A percentile compares a stretch with the other conserved stretches of the same genome.
Conservation (phyloP, 1,140 invertebrate species). For the Lysiphlebus fabarum region DNA sequence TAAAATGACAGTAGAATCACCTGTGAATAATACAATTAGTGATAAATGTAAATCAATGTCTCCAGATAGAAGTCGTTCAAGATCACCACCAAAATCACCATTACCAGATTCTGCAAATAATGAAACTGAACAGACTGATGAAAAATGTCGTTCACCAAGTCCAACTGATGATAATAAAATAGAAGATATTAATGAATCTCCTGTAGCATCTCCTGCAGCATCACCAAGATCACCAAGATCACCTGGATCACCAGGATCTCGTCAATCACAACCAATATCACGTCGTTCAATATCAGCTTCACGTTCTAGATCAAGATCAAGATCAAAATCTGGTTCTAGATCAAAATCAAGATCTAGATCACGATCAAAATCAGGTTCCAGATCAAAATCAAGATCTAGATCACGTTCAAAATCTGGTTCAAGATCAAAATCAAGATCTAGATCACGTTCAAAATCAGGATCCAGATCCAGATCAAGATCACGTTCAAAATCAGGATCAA, state of each 20-base stretch:
- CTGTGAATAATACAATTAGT: too few relatives aligned
- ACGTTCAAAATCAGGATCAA: conserved; percentile 25
- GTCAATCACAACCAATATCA: conserved; percentile 35
- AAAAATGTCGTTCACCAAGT: too few relatives aligned
- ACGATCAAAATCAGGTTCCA: conserved; percentile 31
- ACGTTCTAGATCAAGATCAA: conserved; percentile 34
- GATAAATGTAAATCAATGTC: too few relatives aligned
- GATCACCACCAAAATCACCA: too few relatives aligned
- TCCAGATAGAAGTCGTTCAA: too few relatives aligned
- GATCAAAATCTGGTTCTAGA: conserved; percentile 17
- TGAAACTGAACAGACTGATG: too few relatives aligned
- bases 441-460: conserved; percentile 26
- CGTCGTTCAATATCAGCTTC: conserved; percentile 35
- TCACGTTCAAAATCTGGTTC: conserved; percentile 31
- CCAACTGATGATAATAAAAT: too few relatives aligned
- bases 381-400: conserved; percentile 31
- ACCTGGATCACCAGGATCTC: conserved; percentile 21
- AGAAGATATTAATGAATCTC: too few relatives aligned
- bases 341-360: conserved; percentile 26
- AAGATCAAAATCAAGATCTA: conserved; percentile 34
- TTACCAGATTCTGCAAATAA: too few relatives aligned
- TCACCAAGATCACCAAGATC: too few relatives aligned
- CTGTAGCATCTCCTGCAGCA: too few relatives aligned
- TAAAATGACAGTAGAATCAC: too few relatives aligned
- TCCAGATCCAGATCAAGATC: conserved; percentile 42